Percentiles rank a stretch among this genome's conserved stretches.
These are phyloP conservation scores for Rostratula benghalensis DNA, from an alignment of 2,113 vertebrate species.

Conservation along the genomic window DNA sequence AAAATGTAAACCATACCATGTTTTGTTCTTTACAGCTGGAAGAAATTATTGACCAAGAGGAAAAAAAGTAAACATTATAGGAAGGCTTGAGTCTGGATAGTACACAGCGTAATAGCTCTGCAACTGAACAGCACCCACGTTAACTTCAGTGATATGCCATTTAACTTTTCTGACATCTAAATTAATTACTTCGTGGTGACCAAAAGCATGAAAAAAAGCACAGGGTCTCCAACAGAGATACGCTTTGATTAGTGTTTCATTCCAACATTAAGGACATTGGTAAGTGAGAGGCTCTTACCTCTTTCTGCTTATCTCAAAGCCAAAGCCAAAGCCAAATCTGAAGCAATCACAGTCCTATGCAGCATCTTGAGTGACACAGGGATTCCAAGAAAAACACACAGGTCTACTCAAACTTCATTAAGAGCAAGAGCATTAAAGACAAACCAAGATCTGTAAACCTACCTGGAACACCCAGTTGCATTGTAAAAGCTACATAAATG, in stretches of 20 bases:
- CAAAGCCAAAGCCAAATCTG: neutral
- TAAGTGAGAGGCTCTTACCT: neutral
- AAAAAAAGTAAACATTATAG: slow-evolving; percentile 7
- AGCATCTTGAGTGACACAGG: neutral
- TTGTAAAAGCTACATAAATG: neutral
- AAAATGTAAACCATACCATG: neutral
- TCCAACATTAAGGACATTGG: neutral
- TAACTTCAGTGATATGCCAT: slow-evolving; percentile 2
- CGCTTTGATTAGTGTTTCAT: neutral
- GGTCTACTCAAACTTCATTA: neutral
- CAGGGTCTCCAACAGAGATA: neutral
- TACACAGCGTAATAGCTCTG: neutral
- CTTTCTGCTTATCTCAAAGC: neutral
- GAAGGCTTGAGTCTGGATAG: neutral
- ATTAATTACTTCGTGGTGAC: neutral
- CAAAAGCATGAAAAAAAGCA: neutral
- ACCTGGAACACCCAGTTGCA: accelerated
- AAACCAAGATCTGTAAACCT: neutral
- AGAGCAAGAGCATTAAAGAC: neutral
- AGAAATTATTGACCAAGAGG: neutral
- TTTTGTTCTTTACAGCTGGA: slow-evolving; percentile 3
- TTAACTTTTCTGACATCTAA: neutral
- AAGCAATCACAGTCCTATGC: neutral
- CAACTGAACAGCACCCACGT: neutral
- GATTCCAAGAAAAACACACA: neutral